phyloP scores from a whole-genome alignment of 2,113 vertebrate genomes.

The Prinia subflava region DNA sequence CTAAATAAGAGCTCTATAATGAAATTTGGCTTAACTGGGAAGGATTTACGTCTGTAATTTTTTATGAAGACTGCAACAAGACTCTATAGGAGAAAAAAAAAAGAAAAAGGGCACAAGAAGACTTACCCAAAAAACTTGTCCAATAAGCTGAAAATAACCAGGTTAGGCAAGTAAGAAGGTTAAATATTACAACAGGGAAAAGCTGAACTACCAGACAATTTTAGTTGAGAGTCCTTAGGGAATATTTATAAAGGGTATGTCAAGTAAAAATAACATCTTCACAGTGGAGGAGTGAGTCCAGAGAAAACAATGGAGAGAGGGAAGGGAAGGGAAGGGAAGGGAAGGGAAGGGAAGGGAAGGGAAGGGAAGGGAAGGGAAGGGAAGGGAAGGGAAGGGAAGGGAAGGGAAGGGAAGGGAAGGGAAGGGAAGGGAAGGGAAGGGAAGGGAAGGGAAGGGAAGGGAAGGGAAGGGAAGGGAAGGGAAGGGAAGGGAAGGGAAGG shows the following conservation, averaged over 20 bases:
- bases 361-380: too few species aligned
- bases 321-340: too few species aligned
- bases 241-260: background rate
- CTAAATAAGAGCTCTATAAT: background rate
- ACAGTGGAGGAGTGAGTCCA: background rate
- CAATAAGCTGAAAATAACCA: background rate
- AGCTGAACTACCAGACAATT: background rate
- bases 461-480: too few species aligned
- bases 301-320: background rate
- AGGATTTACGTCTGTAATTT: background rate
- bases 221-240: background rate
- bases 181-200: constrained; percentile 8
- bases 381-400: background rate
- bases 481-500: too few species aligned
- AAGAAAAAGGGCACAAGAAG: background rate
- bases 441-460: too few species aligned
- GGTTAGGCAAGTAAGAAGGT: background rate
- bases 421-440: too few species aligned
- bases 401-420: too few species aligned
- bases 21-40: background rate
- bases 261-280: background rate
- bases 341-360: background rate
- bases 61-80: background rate
- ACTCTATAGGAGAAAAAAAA: background rate
- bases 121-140: background rate